Evolutionary conservation across 2,888 invertebrate species (phyloP).

Genomic region (Himalopsyche kuldschensis): DNA sequence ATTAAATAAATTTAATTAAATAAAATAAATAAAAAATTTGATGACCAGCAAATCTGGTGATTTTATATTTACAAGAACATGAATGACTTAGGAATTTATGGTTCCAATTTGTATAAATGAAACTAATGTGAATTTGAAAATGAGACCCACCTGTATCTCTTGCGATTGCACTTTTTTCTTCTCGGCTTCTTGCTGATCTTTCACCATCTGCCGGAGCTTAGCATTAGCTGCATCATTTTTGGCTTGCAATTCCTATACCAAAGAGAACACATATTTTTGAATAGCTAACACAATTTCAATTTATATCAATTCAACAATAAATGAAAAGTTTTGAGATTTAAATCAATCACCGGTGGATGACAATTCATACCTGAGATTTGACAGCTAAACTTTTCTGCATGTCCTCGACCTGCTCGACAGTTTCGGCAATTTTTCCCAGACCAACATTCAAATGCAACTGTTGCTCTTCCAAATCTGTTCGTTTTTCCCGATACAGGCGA

Average conservation of each 20-base stretch:
- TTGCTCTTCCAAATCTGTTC: conserved; percentile 97
- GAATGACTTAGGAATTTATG: too few species aligned
- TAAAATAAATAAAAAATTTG: too few species aligned
- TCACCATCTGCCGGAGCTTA: conserved; percentile 99
- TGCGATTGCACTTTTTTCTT: conserved; percentile 98
- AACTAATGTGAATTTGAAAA: too few species aligned
- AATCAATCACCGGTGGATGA: too few species aligned
- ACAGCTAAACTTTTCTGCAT: conserved; percentile 98
- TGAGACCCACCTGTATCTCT: conserved; percentile 74
- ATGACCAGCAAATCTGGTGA: too few species aligned
- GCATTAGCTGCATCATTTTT: conserved; percentile 99
- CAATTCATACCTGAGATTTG: conserved; percentile 74
- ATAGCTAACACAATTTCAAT: neutral
- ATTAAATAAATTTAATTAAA: too few species aligned
- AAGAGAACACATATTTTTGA: neutral
- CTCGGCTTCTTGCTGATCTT: conserved; percentile 98
- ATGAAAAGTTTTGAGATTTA: too few species aligned
- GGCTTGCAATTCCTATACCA: conserved; percentile 76
- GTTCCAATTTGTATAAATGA: too few species aligned
- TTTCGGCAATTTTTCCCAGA: conserved; percentile 97
- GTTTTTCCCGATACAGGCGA: conserved; percentile 95
- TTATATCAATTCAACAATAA: too few species aligned
- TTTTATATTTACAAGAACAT: too few species aligned
- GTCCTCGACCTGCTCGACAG: conserved; percentile 98
- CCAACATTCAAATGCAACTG: conserved; percentile 98